Percentiles rank a stretch among this genome's conserved stretches.
Conservation (phyloP, 2,113 vertebrate genomes). For the Onychostoma macrolepis region DNA sequence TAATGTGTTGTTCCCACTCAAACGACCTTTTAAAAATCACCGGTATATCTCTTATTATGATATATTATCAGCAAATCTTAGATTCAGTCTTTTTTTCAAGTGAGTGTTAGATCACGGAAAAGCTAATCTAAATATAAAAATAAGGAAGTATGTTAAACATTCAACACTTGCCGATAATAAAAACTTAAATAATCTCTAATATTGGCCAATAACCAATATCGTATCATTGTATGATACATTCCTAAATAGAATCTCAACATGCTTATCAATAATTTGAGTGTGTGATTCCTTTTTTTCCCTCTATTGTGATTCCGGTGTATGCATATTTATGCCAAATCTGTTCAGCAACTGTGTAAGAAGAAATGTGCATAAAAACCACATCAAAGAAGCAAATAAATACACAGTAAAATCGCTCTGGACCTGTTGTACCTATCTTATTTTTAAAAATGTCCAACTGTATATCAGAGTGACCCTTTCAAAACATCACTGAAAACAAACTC, state of each 20-base stretch:
- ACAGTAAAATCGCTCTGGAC: not conserved
- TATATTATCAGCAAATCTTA: not conserved
- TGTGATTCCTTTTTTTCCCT: not conserved
- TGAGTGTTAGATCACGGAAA: not conserved
- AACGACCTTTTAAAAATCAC: not conserved
- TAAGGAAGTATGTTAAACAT: not conserved
- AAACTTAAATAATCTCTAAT: not conserved
- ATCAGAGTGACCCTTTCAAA: not conserved
- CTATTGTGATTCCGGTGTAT: not conserved
- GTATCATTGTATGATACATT: not conserved
- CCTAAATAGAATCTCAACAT: not conserved
- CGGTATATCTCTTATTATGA: not conserved
- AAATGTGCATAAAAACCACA: not conserved
- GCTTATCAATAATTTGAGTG: not conserved
- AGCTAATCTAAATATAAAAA: not conserved
- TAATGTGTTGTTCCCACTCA: not conserved
- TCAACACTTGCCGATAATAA: not conserved
- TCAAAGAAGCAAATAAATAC: constrained; percentile 3
- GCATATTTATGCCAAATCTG: not conserved
- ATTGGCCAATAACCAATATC: not conserved
- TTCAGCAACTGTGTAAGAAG: not conserved
- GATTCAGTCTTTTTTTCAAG: not conserved
- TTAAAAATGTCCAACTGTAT: not conserved
- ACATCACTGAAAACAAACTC: not conserved
- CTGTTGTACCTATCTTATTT: not conserved